phyloP scores from a whole-genome alignment of 2,113 vertebrate species.

The Lates calcarifer region DNA sequence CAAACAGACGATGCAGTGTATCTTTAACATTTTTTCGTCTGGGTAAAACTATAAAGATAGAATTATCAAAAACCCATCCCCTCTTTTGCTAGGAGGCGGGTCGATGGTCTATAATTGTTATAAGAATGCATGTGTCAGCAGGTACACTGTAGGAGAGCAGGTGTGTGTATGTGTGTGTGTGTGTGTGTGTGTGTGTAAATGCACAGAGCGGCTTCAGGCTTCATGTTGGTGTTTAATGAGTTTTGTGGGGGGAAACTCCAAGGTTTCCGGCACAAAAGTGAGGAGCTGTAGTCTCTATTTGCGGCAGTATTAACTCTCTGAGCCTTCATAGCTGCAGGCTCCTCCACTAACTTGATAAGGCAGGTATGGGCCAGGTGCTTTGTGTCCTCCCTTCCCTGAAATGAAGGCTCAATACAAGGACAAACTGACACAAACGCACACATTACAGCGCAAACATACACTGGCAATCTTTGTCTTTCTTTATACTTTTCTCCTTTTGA shows the following conservation, averaged over 20 bases:
- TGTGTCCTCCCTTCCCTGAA: slow-evolving; percentile 27
- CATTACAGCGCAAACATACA: slow-evolving; percentile 6
- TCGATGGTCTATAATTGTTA: slow-evolving; percentile 66
- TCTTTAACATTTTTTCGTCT: slow-evolving; percentile 51
- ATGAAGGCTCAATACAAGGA: slow-evolving; percentile 32
- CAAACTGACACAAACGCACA: slow-evolving; percentile 9
- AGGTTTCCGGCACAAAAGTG: slow-evolving; percentile 52
- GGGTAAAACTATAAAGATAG: slow-evolving; percentile 34
- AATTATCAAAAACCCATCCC: slow-evolving; percentile 44
- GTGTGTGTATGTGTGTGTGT: slow-evolving; percentile 41
- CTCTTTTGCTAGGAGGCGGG: slow-evolving; percentile 20
- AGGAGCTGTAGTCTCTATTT: slow-evolving; percentile 41
- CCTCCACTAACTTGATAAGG: slow-evolving; percentile 53
- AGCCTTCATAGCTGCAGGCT: slow-evolving; percentile 52
- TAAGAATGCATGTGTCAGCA: slow-evolving; percentile 68
- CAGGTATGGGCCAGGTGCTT: slow-evolving; percentile 51
- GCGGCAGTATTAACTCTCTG: slow-evolving; percentile 45
- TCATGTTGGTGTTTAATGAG: slow-evolving; percentile 64
- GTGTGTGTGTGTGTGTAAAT: slow-evolving; percentile 33
- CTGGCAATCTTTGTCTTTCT: background rate
- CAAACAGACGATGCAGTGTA: slow-evolving; percentile 22
- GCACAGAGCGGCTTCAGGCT: slow-evolving; percentile 34
- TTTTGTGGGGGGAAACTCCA: slow-evolving; percentile 56
- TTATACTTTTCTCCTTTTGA: background rate
- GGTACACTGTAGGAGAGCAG: slow-evolving; percentile 43